These are phyloP conservation scores for Dipus sagitta DNA, from an alignment of 2,797 vertebrate genomes.

Conservation along the genomic window DNA sequence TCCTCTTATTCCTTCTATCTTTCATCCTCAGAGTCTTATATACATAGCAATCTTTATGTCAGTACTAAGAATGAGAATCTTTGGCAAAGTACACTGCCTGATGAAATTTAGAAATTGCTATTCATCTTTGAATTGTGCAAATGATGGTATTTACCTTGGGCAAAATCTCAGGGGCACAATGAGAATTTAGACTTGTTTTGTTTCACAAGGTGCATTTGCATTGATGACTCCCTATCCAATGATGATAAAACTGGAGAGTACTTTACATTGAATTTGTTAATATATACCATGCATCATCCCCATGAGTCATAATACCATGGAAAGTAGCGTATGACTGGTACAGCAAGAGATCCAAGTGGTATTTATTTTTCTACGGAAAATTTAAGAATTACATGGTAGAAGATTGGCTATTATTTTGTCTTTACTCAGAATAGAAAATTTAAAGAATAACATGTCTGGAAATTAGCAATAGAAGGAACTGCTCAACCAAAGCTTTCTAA, in stretches of 20 bases:
- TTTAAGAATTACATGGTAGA: not conserved
- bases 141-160: not conserved
- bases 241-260: not conserved
- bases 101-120: not conserved
- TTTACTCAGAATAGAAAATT: slow-evolving; percentile 24
- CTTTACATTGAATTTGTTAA: slow-evolving; percentile 4
- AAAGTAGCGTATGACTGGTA: not conserved
- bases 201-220: not conserved
- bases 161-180: not conserved
- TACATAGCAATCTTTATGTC: not conserved
- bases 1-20: not conserved
- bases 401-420: not conserved
- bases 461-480: slow-evolving; percentile 11
- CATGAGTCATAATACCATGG: not conserved
- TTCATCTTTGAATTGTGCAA: not conserved
- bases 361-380: not conserved
- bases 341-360: slow-evolving; percentile 19
- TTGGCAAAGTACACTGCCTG: not conserved
- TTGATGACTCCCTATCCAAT: not conserved
- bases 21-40: not conserved
- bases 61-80: not conserved
- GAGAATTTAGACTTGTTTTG: not conserved
- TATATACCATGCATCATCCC: not conserved
- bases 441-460: not conserved
- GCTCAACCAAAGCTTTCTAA: slow-evolving; percentile 4